Base-by-base conservation (phyloP, 1,140 invertebrate species). In the Drosophila bipectinata region DNA sequence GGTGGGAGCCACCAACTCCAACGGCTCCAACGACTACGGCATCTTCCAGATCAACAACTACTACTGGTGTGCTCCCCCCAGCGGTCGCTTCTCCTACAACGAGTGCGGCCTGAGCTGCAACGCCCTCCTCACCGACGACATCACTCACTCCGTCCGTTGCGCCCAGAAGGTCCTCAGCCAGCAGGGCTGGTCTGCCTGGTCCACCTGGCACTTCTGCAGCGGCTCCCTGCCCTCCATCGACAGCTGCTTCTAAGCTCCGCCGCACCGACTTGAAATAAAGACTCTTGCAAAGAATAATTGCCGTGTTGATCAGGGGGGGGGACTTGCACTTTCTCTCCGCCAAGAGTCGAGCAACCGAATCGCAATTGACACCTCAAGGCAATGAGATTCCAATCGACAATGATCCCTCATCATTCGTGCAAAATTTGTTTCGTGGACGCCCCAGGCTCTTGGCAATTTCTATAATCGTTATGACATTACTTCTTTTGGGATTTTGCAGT, bases 401-500 rank as follows among this genome's bases (percentile, higher is more conserved):
- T 64, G 64, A 57, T 57, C 32, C 28, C 28, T 24, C 54, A 52
- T 44, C 69, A 71, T 73, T 44, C 32, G 9, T 57, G 44, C 28
- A 51, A 44, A 39, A 9, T 47, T 39, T 24, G 44, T 18, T 73
- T 39, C 59, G 53, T 64, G 72, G 44, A 52, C 30, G 52, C 59
- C 52, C 9, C 21, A 12, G 52, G 72, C 69, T 52, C 2, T 21
- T 32, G 15, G 39, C 53, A 34, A 73, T 74, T 64, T 51, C 15
- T 57, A 63, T 73, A 74, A 74, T 56, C 69, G 59, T 49, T 74
- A 39, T 51, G 52, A 56, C 45, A 73, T 73, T 63, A 62, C 48
- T n/a, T 58, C 18, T 57, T 64, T 57, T 32, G 10, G 34, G 41
- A 45, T 2, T 26, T 51, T 24, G n/a, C n/a, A 39, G 18, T 52